Percentiles rank a stretch among this genome's conserved stretches.
Evolutionary conservation across 2,888 invertebrate genomes (phyloP).

Genomic region (Petrolisthes manimaculis): DNA sequence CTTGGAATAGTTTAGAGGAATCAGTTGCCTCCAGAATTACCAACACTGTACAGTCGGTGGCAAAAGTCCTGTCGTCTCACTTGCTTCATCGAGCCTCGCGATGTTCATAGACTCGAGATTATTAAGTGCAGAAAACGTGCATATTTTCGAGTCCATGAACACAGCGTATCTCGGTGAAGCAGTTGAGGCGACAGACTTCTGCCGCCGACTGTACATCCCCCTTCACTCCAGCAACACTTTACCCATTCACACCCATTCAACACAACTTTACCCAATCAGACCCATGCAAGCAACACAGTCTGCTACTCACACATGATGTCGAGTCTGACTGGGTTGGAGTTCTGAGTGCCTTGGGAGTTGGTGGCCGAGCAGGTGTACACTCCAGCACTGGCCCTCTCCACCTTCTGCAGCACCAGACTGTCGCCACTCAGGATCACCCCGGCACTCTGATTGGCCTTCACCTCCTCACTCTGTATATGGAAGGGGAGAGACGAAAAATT

Average conservation of each 20-base stretch:
- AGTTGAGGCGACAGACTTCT: not conserved
- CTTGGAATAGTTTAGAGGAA: too few relatives aligned
- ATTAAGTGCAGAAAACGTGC: too few relatives aligned
- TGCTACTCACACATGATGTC: conserved; percentile 64
- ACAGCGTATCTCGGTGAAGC: too few relatives aligned
- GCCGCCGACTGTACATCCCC: not conserved
- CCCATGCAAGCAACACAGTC: not conserved
- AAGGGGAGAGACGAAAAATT: not conserved
- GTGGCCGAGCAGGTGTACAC: conserved; percentile 61
- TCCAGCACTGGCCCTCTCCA: conserved; percentile 56
- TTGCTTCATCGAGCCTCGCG: too few relatives aligned
- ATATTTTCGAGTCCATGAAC: too few relatives aligned
- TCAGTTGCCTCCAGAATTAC: too few relatives aligned
- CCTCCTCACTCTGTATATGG: conserved; percentile 51
- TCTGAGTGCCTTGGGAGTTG: conserved; percentile 59
- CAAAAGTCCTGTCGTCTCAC: too few relatives aligned
- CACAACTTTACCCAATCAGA: not conserved
- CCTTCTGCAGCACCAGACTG: conserved; percentile 62
- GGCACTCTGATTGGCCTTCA: conserved; percentile 42
- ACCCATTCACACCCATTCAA: not conserved
- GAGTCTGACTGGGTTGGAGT: conserved; percentile 58
- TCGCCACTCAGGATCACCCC: conserved; percentile 60
- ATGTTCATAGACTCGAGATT: too few relatives aligned
- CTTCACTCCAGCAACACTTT: not conserved
- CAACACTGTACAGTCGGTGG: too few relatives aligned